A percentile compares a stretch with the other conserved stretches of the same genome.
phyloP scores from a whole-genome alignment of 2,113 vertebrate species.

The Solenodon paradoxus region DNA sequence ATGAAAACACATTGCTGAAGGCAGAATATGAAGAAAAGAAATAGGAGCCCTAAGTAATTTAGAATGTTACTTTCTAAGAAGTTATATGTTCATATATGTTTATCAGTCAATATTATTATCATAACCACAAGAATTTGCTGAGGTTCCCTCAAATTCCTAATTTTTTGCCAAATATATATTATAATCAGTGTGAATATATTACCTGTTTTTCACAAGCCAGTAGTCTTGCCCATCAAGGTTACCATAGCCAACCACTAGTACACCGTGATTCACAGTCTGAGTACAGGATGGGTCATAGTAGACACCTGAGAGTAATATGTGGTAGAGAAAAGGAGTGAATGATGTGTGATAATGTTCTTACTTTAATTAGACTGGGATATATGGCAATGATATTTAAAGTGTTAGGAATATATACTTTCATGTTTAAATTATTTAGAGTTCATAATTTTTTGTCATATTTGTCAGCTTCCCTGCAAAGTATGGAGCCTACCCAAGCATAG shows the following conservation, averaged over 20 bases:
- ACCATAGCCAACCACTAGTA: constrained; percentile 91
- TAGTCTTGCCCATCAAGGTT: constrained; percentile 86
- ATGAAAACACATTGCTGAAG: background rate
- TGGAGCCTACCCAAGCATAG: background rate
- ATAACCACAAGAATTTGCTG: background rate
- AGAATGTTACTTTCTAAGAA: background rate
- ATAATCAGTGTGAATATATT: background rate
- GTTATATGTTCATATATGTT: background rate
- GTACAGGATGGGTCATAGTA: constrained; percentile 88
- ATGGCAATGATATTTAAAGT: background rate
- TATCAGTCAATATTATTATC: background rate
- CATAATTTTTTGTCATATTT: background rate
- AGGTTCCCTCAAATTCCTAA: background rate
- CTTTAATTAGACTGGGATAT: background rate
- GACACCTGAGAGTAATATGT: constrained; percentile 83
- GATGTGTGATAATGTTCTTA: background rate
- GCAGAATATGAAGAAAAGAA: background rate
- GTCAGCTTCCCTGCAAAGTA: background rate
- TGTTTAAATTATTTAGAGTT: background rate
- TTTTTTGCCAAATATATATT: constrained; percentile 13
- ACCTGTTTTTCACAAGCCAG: constrained; percentile 99
- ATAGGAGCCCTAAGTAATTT: background rate
- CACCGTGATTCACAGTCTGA: constrained; percentile 86
- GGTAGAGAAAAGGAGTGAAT: background rate
- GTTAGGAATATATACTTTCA: background rate